phyloP scores from a whole-genome alignment of 2,888 invertebrate species.

The Pterobdella sp. region DNA sequence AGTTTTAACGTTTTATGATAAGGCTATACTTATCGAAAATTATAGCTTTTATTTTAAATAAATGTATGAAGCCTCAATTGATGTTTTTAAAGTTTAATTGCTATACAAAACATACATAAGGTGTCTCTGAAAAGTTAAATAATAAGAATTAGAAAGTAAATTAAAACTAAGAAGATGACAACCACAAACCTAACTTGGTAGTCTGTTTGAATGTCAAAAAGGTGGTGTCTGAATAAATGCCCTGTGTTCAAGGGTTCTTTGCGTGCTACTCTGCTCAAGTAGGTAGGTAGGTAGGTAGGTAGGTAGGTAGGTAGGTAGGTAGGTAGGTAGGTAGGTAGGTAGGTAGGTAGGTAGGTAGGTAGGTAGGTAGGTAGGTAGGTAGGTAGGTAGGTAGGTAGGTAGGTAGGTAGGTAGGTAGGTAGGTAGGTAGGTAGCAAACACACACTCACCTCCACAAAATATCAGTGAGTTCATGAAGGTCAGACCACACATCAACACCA shows the following conservation, averaged over 20 bases:
- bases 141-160: no score
- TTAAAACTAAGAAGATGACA: no score
- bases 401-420: constrained; percentile 1
- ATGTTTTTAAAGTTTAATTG: no score
- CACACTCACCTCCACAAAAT: no score
- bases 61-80: no score
- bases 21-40: no score
- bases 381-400: constrained; percentile 1
- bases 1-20: no score
- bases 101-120: no score
- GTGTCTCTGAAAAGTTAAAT: no score
- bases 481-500: no score
- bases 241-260: neutral
- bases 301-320: constrained; percentile 1
- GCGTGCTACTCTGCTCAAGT: neutral
- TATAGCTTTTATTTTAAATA: no score
- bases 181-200: constrained; percentile 11
- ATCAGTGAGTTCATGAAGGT: no score
- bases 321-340: constrained; percentile 1
- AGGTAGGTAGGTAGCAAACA: constrained; percentile 1
- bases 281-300: constrained; percentile 1
- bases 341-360: neutral
- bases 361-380: constrained; percentile 1
- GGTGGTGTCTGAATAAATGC: neutral
- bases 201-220: constrained; percentile 3